A percentile compares a stretch with the other conserved stretches of the same genome.
Evolutionary conservation across 2,113 vertebrate species (phyloP).

Genomic region (Andinoacara biseriatus): DNA sequence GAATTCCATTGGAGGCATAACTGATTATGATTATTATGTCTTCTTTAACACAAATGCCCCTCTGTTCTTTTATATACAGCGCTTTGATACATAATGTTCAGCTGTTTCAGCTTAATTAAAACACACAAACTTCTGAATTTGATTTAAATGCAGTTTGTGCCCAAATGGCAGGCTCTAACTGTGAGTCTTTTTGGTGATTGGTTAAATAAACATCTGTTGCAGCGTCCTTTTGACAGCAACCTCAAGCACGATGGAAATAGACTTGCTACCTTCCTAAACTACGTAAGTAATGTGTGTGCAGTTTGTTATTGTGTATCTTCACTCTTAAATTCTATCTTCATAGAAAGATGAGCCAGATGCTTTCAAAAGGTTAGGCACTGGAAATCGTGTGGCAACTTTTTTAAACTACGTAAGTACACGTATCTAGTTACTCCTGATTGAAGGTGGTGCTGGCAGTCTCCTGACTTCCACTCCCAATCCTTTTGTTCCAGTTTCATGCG

Average conservation of each 20-base stretch:
- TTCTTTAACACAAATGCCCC: background rate
- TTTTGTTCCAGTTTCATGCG: constrained; percentile 12
- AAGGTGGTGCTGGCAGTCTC: background rate
- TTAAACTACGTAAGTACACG: constrained; percentile 99
- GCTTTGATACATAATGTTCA: background rate
- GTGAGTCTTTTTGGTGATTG: constrained; percentile 36
- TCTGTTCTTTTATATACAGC: background rate
- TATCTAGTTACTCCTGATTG: constrained; percentile 31
- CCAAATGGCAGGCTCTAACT: constrained; percentile 29
- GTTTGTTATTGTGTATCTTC: constrained; percentile 77
- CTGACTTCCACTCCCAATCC: background rate
- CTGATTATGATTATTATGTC: no score
- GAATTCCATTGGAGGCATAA: background rate
- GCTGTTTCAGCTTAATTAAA: background rate
- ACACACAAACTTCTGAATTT: background rate
- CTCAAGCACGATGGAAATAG: constrained; percentile 98
- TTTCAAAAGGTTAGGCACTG: constrained; percentile 99
- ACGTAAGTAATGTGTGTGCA: constrained; percentile 90
- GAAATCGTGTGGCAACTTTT: constrained; percentile 98
- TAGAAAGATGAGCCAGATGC: constrained; percentile 99
- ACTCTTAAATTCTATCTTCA: constrained; percentile 91
- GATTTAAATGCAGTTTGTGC: constrained; percentile 19
- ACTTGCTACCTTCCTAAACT: constrained; percentile 99
- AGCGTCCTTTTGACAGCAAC: constrained; percentile 98
- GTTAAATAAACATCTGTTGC: constrained; percentile 94